Percentiles rank a stretch among this genome's conserved stretches.
These are phyloP conservation scores for Trichogramma dendrolimi DNA, from an alignment of 2,888 invertebrate genomes.

Conservation along the genomic window DNA sequence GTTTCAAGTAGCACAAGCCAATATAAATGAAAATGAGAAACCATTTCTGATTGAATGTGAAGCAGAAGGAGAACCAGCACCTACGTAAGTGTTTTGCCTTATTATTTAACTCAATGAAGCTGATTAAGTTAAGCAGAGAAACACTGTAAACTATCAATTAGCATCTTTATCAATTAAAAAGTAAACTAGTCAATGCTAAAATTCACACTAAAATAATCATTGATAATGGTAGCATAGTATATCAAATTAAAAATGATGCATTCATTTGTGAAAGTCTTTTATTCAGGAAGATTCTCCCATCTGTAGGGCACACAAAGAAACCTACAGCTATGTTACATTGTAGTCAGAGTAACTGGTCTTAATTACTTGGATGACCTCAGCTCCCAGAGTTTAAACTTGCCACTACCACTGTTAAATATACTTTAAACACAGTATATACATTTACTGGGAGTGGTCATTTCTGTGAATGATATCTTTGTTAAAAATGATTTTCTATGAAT, in stretches of 20 bases:
- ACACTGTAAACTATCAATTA: background rate
- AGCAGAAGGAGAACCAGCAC: constrained; percentile 91
- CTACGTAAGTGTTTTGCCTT: constrained; percentile 65
- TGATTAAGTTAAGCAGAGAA: background rate
- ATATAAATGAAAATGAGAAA: constrained; percentile 81
- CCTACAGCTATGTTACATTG: constrained; percentile 30
- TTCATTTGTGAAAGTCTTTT: constrained; percentile 25
- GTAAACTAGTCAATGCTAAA: background rate
- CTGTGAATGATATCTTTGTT: constrained; percentile 14
- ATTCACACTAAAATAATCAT: background rate
- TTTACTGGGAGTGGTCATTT: constrained; percentile 35
- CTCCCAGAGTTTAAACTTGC: constrained; percentile 46
- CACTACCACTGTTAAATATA: constrained; percentile 39
- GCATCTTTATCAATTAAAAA: background rate
- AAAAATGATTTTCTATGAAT: background rate
- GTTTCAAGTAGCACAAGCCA: constrained; percentile 78
- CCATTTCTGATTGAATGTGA: constrained; percentile 95
- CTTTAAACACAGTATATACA: constrained; percentile 31
- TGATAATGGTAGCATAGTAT: background rate
- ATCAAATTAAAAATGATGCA: constrained; percentile 28
- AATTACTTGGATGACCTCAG: constrained; percentile 51
- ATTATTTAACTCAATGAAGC: background rate
- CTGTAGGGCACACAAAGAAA: constrained; percentile 16
- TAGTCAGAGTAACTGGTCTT: constrained; percentile 47
- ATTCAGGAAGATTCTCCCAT: constrained; percentile 21